Evolutionary conservation across 1,140 invertebrate genomes (phyloP).

Genomic region (Ruditapes philippinarum): DNA sequence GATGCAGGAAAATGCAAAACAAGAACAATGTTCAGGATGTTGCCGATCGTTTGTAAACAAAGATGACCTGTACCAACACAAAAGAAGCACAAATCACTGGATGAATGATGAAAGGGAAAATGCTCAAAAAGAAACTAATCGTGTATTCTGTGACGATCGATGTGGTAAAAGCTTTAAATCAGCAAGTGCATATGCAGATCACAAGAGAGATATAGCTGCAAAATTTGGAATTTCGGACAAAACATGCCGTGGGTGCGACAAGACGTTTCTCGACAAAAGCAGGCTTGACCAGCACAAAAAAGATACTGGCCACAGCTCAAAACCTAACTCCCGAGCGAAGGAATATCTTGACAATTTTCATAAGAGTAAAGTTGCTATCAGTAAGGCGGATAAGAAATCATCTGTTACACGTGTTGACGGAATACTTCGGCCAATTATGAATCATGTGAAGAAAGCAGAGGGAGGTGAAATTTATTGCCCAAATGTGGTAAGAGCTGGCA

Average conservation of each 20-base stretch:
- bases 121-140: not conserved
- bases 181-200: not conserved
- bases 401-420: not conserved
- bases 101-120: not conserved
- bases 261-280: not conserved
- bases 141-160: not conserved
- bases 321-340: not conserved
- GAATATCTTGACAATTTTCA: conserved; percentile 16
- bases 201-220: not conserved
- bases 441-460: not conserved
- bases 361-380: not conserved
- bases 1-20: not conserved
- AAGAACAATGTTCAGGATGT: not conserved
- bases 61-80: not conserved
- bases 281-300: not conserved
- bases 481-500: conserved; percentile 21
- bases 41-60: not conserved
- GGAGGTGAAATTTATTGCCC: conserved; percentile 11
- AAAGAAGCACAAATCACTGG: not conserved
- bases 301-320: conserved; percentile 10
- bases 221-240: conserved; percentile 3
- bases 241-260: not conserved
- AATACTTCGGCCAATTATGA: not conserved
- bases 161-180: not conserved
- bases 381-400: conserved; percentile 2